Base-by-base conservation (phyloP, 2,113 vertebrate genomes). In the Elanus axillaris region DNA sequence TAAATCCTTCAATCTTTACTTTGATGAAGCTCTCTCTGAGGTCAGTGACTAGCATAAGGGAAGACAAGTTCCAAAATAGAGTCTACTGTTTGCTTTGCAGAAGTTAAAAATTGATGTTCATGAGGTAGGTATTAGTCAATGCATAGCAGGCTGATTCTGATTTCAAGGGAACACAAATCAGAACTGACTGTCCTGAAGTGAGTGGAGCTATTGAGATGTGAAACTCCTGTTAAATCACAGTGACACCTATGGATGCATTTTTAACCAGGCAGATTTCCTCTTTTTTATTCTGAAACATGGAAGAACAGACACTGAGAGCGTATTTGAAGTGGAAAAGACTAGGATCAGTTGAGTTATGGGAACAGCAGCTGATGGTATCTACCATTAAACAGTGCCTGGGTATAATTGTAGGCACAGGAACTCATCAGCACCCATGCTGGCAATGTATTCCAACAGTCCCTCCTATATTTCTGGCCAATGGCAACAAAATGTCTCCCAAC, bases 71-170 rank as follows among this genome's bases (percentile, higher is more conserved):
- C 32, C 19, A 74, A 80, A 69, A 84, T 3, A 60, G 3, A 59
- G 32, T 52, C 40, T 77, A 9, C 0, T 48, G 0, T 88, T 94
- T 73, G 32, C 47, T 77, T 67, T 52, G 63, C 16, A 81, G 43
- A 88, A 86, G 72, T 80, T 78, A 93, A 95, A 96, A 96, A 90
- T 56, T 55, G 4, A 84, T 91, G 60, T 38, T 80, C 32, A 16
- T 3, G 7, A 0, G 0, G 26, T 67, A 77, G 13, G 10, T 86
- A 60, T 86, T 77, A 94, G 64, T 27, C 73, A 67, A n/a, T 23
- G 43, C 34, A 15, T 59, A 74, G 82, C 3, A 8, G 40, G 7
- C 31, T 77, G 63, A 78, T 68, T 92, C 72, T 78, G 83, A 89
- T 78, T 92, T 92, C 60, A 89, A 86, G 60, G 0, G 0, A 91